Conservation (phyloP, 2,113 vertebrate species). For the Istiophorus platypterus region DNA sequence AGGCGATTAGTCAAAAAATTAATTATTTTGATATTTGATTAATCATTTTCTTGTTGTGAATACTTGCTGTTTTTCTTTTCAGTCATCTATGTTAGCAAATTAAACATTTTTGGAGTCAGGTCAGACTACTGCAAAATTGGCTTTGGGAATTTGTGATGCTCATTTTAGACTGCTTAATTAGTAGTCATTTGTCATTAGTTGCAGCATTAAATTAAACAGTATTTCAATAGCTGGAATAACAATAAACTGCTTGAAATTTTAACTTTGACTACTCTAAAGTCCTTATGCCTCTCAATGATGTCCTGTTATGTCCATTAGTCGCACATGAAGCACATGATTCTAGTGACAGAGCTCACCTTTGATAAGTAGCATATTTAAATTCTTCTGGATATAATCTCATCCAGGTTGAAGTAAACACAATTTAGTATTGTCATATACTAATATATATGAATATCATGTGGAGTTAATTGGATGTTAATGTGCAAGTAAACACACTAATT, state of each 20-base stretch:
- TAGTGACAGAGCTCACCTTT: neutral
- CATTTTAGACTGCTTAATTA: neutral
- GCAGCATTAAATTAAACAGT: neutral
- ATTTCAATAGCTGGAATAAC: neutral
- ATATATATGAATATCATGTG: conserved; percentile 3
- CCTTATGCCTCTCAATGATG: neutral
- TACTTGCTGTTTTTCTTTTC: neutral
- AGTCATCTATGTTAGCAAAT: neutral
- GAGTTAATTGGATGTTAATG: conserved; percentile 1
- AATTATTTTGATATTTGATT: no score
- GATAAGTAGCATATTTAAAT: neutral
- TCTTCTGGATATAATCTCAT: neutral
- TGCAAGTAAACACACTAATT: conserved; percentile 13
- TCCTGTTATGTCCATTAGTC: neutral
- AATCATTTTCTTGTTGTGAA: neutral
- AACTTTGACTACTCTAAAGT: neutral
- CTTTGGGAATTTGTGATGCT: neutral
- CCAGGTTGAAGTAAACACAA: neutral
- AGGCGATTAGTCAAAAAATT: no score
- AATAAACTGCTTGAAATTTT: neutral
- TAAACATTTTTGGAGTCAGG: neutral
- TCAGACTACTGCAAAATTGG: neutral
- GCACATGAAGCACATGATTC: neutral
- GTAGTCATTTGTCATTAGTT: neutral
- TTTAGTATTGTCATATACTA: neutral